A percentile compares a stretch with the other conserved stretches of the same genome.
Evolutionary conservation across 2,797 vertebrate species (phyloP).

Genomic region (Salarias fasciatus): DNA sequence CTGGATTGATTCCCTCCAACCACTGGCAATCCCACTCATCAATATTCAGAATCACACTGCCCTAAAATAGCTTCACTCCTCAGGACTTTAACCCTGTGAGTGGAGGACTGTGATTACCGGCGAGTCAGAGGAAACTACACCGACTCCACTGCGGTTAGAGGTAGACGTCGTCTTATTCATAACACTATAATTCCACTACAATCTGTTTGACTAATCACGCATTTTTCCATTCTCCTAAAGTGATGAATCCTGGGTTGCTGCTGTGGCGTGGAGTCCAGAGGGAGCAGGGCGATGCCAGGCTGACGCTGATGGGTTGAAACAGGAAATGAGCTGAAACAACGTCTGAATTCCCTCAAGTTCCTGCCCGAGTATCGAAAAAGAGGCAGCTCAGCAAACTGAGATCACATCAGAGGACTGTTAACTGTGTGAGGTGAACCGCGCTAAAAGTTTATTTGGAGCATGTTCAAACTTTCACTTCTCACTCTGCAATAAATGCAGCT

Average conservation of each 20-base stretch:
- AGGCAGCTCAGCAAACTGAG: neutral
- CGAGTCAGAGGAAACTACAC: neutral
- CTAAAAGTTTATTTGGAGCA: neutral
- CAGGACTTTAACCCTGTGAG: conserved; percentile 56
- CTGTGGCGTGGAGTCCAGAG: neutral
- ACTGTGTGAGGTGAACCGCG: neutral
- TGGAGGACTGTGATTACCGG: conserved; percentile 13
- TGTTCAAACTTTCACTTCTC: too few species aligned
- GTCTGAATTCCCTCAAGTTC: neutral
- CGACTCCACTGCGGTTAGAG: neutral
- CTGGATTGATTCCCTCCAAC: conserved; percentile 75
- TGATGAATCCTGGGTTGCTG: neutral
- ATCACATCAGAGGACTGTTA: neutral
- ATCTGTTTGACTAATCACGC: neutral
- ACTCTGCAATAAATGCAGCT: too few species aligned
- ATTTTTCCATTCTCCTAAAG: neutral
- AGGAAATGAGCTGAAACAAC: neutral
- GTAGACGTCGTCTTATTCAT: neutral
- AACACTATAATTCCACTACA: neutral
- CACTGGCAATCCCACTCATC: conserved; percentile 71
- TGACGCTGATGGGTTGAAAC: neutral
- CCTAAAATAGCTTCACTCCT: conserved; percentile 64
- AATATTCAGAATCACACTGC: conserved; percentile 68
- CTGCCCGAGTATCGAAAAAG: neutral
- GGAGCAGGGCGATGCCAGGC: neutral